Evolutionary conservation across 2,888 invertebrate species (phyloP).

Genomic region (Brachyptera putata): DNA sequence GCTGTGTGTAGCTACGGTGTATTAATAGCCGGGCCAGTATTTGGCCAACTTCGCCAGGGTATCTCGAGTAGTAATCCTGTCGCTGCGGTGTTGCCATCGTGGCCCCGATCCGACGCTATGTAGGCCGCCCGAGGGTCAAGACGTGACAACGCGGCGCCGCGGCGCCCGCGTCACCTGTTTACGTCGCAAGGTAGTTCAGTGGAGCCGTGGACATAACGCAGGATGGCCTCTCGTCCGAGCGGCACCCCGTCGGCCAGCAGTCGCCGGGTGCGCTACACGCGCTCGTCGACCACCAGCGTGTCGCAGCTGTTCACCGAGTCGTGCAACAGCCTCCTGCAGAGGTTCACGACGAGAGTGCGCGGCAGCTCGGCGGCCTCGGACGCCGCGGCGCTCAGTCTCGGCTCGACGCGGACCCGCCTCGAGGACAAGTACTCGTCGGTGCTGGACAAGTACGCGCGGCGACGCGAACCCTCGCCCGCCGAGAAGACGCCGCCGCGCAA

Average conservation of each 20-base stretch:
- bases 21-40: constrained; percentile 65
- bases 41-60: constrained; percentile 46
- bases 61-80: constrained; percentile 41
- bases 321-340: constrained; percentile 78
- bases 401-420: constrained; percentile 61
- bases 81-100: constrained; percentile 37
- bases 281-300: constrained; percentile 71
- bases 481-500: constrained; percentile 50
- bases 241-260: constrained; percentile 36
- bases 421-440: constrained; percentile 78
- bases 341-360: constrained; percentile 67
- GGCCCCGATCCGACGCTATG: background rate
- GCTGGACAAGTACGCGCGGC: constrained; percentile 60
- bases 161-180: constrained; percentile 20
- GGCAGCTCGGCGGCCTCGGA: constrained; percentile 62
- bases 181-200: constrained; percentile 18
- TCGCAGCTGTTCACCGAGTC: constrained; percentile 82
- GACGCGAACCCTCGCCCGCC: constrained; percentile 50
- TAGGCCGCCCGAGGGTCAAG: background rate
- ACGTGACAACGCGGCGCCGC: constrained; percentile 9
- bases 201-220: constrained; percentile 33
- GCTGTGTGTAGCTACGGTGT: no score
- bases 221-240: constrained; percentile 36
- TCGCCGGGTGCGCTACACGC: constrained; percentile 58
- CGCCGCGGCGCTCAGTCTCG: constrained; percentile 42